Evolutionary conservation across 2,888 invertebrate species (phyloP).

Genomic region (Suillia variegata): DNA sequence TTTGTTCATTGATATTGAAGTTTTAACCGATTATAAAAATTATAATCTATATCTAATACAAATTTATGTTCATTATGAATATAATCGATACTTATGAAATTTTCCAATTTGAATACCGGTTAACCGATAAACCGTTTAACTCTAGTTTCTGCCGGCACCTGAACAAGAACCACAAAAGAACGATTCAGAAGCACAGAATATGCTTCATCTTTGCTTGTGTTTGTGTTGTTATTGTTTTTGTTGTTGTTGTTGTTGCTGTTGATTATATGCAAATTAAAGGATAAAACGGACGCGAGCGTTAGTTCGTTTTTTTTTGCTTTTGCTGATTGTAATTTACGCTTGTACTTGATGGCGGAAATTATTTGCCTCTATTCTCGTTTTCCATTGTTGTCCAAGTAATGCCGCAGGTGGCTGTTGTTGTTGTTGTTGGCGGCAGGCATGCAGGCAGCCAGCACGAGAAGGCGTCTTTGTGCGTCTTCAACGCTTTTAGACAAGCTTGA

Average conservation of each 20-base stretch:
- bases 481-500: background rate
- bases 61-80: too few species aligned
- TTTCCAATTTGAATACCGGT: too few species aligned
- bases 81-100: too few species aligned
- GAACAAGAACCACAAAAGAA: too few species aligned
- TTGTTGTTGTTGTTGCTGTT: constrained; percentile 17
- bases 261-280: constrained; percentile 50
- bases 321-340: constrained; percentile 33
- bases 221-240: constrained; percentile 6
- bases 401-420: too few species aligned
- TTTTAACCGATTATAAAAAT: too few species aligned
- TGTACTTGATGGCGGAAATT: background rate
- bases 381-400: too few species aligned
- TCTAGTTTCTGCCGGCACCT: too few species aligned
- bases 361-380: background rate
- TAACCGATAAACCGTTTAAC: too few species aligned
- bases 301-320: background rate
- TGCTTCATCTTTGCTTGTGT: constrained; percentile 11
- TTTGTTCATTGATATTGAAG: too few species aligned
- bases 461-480: background rate
- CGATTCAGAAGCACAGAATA: background rate
- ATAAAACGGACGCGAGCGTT: constrained; percentile 19
- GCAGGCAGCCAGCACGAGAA: background rate
- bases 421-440: too few species aligned
- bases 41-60: too few species aligned